phyloP scores from a whole-genome alignment of 92 coral and sea anemone species.

The Parazoanthus darwini region DNA sequence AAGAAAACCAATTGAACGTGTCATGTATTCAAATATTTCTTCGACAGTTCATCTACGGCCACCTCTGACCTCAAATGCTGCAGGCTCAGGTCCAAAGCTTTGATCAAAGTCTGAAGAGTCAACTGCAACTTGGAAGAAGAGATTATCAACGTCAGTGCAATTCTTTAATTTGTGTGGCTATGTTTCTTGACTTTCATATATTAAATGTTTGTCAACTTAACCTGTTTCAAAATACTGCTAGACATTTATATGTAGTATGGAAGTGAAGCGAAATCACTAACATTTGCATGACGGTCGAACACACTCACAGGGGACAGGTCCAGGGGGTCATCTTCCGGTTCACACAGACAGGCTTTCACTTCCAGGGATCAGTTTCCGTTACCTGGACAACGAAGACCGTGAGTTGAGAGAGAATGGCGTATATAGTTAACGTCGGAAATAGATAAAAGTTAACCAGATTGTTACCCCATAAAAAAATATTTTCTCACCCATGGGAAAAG shows the following conservation, averaged over 20 bases:
- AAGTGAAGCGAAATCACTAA: too few relatives aligned
- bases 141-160: neutral
- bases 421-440: too few relatives aligned
- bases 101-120: conserved; percentile 33
- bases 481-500: too few relatives aligned
- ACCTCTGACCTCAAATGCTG: conserved; percentile 72
- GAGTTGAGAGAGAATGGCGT: neutral
- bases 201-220: neutral
- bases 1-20: neutral
- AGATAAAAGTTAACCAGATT: too few relatives aligned
- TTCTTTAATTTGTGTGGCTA: neutral
- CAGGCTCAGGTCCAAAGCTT: conserved; percentile 61
- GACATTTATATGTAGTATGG: too few relatives aligned
- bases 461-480: too few relatives aligned
- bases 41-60: conserved; percentile 59
- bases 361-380: conserved; percentile 24
- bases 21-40: neutral
- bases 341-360: neutral
- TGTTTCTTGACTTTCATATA: neutral
- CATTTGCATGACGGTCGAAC: too few relatives aligned
- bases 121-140: neutral
- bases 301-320: too few relatives aligned
- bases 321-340: neutral
- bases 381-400: conserved; percentile 48
- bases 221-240: too few relatives aligned